Evolutionary conservation across 2,113 vertebrate genomes (phyloP), one percentile per base, ranked within the genome.

Genomic region (Leucoraja erinaceus): DNA sequence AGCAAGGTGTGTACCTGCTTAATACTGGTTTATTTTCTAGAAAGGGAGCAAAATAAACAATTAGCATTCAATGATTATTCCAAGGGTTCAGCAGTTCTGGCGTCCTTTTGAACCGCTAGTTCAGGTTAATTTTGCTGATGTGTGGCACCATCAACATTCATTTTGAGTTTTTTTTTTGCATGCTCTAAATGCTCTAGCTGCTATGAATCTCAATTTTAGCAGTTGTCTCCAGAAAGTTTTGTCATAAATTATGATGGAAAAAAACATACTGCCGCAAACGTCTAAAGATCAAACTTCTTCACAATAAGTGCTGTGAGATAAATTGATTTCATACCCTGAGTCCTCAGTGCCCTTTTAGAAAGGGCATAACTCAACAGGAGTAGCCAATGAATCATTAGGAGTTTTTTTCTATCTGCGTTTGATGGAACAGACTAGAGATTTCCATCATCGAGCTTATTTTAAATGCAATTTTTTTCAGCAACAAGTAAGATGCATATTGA

Each of bases 201-300:
- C 83, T 83, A 93, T 94, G 93, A 56, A n/a, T 66, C 59, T 79
- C 59, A 75, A 33, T 2, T 2, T 93, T 93, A 94, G 93, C 0
- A 12, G 93, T 86, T 93, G 33, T 95, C 94, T 94, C 94, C 93
- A 92, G 94, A 94, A 94, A 94, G 93, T 68, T 93, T 93, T 68
- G 94, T 95, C 94, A 95, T 95, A 93, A 94, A 94, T 95, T 94
- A 95, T 94, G 94, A 3, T 47, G 38, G 38, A 95, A 96, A 94
- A 95, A 96, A 95, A 95, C 94, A 93, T 93, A 94, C 95, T 94
- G 94, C 93, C 94, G 94, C 94, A 94, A 95, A 96, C 94, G 95
- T 95, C 95, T 94, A 94, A 95, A 95, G 96, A 95, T 96, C 95
- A 95, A 95, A 96, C 95, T 95, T 95, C 94, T 96, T 96, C 95